phyloP scores from a whole-genome alignment of 1,140 invertebrate species.

The Andricus grossulariae region DNA sequence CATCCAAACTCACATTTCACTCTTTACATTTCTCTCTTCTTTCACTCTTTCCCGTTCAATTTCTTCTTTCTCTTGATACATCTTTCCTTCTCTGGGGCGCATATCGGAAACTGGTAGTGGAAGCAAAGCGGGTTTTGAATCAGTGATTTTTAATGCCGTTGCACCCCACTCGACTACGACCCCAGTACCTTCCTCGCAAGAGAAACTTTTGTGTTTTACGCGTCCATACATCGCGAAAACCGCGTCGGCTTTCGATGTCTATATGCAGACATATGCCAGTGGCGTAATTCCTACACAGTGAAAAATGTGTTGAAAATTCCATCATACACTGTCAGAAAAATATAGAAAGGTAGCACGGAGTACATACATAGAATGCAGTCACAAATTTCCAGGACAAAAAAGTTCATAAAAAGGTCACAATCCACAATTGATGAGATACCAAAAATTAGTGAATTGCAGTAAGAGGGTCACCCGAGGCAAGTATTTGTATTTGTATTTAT shows the following conservation, averaged over 20 bases:
- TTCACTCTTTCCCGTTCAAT: background rate
- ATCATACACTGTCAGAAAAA: no score
- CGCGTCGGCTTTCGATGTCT: background rate
- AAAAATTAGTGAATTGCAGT: no score
- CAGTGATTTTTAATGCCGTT: background rate
- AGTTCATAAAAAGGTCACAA: no score
- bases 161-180: background rate
- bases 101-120: background rate
- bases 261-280: no score
- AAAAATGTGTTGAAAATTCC: no score
- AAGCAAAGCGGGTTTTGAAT: background rate
- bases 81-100: background rate
- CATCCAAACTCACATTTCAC: background rate
- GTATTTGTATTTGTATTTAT: no score
- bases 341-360: no score
- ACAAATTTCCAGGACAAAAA: no score
- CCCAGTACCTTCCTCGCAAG: background rate
- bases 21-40: background rate
- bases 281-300: no score
- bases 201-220: conserved; percentile 35
- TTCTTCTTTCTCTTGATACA: background rate
- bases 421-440: no score
- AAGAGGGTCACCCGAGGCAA: no score
- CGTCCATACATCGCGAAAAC: background rate
- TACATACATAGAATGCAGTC: no score